phyloP scores from a whole-genome alignment of 1,140 invertebrate genomes.

The Camponotus floridanus region DNA sequence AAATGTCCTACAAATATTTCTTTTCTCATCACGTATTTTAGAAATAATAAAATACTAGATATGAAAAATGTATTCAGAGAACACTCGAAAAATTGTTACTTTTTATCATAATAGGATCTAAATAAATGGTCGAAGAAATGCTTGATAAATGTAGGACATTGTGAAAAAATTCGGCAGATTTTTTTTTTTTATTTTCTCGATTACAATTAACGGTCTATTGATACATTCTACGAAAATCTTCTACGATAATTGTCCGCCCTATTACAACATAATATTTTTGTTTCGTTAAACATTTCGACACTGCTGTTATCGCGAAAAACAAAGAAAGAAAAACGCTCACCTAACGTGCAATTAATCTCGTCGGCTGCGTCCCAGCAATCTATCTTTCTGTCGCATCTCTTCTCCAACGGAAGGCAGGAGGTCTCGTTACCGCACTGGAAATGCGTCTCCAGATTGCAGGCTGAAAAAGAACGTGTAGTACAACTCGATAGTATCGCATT shows the following conservation, averaged over 20 bases:
- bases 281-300: constrained; percentile 29
- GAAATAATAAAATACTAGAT: neutral
- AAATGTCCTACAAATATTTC: neutral
- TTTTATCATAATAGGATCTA: constrained; percentile 2
- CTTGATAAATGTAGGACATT: neutral
- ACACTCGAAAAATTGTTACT: neutral
- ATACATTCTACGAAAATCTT: constrained; percentile 2
- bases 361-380: constrained; percentile 94
- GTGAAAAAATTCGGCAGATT: neutral
- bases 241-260: neutral
- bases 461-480: constrained; percentile 85
- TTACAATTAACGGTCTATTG: neutral
- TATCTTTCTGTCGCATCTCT: constrained; percentile 91
- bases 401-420: constrained; percentile 90
- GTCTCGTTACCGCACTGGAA: constrained; percentile 93
- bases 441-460: constrained; percentile 89
- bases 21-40: neutral
- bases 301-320: neutral
- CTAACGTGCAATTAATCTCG: constrained; percentile 91
- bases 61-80: neutral
- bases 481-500: constrained; percentile 19
- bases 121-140: constrained; percentile 1
- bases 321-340: constrained; percentile 82
- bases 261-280: constrained; percentile 13
- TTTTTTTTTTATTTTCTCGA: constrained; percentile 8